Conservation (phyloP, 2,797 vertebrate species). For the Liasis olivaceus region DNA sequence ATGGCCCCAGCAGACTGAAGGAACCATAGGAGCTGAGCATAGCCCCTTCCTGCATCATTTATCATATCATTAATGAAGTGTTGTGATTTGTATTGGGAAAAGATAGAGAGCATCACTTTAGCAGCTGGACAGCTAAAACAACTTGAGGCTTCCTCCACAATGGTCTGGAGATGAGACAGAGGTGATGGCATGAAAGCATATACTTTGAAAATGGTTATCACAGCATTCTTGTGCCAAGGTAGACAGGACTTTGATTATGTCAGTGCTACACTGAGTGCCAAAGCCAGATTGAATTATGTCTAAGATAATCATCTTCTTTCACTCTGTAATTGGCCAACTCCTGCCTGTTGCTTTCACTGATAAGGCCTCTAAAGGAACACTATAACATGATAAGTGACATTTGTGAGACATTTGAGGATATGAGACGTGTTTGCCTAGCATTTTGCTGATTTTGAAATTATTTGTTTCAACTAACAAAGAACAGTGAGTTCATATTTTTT, state of each 20-base stretch:
- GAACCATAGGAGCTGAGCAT: too few species aligned
- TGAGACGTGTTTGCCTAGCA: neutral
- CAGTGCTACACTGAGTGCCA: neutral
- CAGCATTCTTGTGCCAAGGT: neutral
- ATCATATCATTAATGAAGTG: too few species aligned
- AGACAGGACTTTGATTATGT: neutral
- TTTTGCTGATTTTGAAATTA: neutral
- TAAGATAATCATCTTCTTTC: neutral
- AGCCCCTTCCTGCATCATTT: too few species aligned
- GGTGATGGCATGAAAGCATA: neutral
- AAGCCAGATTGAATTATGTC: neutral
- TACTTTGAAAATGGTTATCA: neutral
- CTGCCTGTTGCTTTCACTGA: neutral
- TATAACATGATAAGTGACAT: neutral
- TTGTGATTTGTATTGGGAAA: too few species aligned
- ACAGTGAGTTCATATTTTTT: neutral
- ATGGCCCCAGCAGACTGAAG: too few species aligned
- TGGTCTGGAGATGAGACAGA: neutral
- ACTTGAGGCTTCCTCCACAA: neutral
- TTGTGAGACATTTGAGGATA: neutral
- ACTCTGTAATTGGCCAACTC: neutral
- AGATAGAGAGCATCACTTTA: too few species aligned
- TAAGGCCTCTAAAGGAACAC: neutral
- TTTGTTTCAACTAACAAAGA: neutral
- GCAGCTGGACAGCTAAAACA: too few species aligned